phyloP scores from a whole-genome alignment of 2,888 invertebrate genomes.

The Steinernema carpocapsae region DNA sequence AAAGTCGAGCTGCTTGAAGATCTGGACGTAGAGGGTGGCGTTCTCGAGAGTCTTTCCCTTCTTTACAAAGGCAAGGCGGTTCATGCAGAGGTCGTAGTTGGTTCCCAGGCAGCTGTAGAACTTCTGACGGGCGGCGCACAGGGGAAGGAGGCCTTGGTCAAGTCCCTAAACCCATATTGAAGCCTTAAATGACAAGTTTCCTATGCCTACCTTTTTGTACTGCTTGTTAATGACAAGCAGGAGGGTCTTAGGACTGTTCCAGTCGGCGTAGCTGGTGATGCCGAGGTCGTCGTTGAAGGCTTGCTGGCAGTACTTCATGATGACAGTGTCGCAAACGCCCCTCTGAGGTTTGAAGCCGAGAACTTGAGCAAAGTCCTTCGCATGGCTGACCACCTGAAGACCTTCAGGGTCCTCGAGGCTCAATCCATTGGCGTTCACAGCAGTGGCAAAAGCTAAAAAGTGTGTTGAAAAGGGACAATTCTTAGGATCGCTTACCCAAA shows the following conservation, averaged over 20 bases:
- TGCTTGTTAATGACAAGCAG: not conserved
- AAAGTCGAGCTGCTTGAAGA: conserved; percentile 54
- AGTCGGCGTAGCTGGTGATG: conserved; percentile 1
- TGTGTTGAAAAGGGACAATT: not conserved
- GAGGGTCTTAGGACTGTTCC: conserved; percentile 13
- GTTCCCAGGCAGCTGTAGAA: conserved; percentile 60
- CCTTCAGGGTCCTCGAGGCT: not conserved
- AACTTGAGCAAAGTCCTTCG: not conserved
- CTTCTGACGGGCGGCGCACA: conserved; percentile 48
- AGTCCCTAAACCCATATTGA: not conserved
- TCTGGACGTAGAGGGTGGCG: conserved; percentile 46
- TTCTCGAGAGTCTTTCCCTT: conserved; percentile 42
- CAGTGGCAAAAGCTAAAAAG: conserved; percentile 1
- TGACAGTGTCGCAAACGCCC: not conserved
- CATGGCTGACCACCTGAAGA: not conserved
- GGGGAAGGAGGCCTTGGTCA: conserved; percentile 16
- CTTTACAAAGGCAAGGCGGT: conserved; percentile 50
- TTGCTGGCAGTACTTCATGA: not conserved
- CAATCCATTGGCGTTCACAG: not conserved
- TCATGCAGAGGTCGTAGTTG: conserved; percentile 55
- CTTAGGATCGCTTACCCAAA: conserved; percentile 1
- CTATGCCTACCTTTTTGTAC: conserved; percentile 2
- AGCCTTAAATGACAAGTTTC: not conserved
- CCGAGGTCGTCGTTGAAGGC: conserved; percentile 15
- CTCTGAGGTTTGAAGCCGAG: not conserved